phyloP scores from a whole-genome alignment of 2,888 invertebrate genomes.

The Peribatodes rhomboidaria region DNA sequence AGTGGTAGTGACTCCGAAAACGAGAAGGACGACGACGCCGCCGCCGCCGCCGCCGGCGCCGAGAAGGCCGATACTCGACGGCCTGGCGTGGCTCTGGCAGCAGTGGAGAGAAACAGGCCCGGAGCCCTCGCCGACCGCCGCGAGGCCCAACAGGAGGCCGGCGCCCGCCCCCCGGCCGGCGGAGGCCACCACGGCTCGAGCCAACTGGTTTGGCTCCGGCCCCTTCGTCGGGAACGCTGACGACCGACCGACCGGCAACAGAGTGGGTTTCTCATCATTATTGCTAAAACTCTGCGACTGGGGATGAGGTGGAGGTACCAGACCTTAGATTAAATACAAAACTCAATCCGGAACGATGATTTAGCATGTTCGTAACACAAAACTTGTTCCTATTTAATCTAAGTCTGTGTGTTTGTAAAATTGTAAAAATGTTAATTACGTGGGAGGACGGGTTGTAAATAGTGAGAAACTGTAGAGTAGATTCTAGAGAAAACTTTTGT shows the following conservation, averaged over 20 bases:
- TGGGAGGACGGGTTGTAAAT: constrained; percentile 63
- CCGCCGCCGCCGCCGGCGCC: constrained; percentile 75
- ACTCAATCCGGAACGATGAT: constrained; percentile 48
- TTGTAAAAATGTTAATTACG: constrained; percentile 51
- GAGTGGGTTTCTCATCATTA: constrained; percentile 84
- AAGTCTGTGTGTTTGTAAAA: constrained; percentile 66
- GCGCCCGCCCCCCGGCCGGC: constrained; percentile 62
- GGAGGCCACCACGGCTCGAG: constrained; percentile 69
- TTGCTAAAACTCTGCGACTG: constrained; percentile 80
- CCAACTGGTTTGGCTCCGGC: constrained; percentile 82
- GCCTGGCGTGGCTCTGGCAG: constrained; percentile 87
- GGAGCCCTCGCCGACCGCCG: constrained; percentile 62
- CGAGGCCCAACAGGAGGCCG: constrained; percentile 52
- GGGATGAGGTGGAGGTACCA: constrained; percentile 77
- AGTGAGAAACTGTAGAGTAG: constrained; percentile 56
- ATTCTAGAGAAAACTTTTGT: constrained; percentile 47
- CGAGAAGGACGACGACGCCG: constrained; percentile 74
- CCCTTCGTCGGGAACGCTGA: constrained; percentile 83
- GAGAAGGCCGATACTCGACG: constrained; percentile 83
- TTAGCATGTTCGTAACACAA: constrained; percentile 36
- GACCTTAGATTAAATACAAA: constrained; percentile 76
- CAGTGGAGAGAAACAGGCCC: constrained; percentile 86
- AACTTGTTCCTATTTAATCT: constrained; percentile 76
- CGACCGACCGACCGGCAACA: constrained; percentile 72
- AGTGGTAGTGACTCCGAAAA: constrained; percentile 86